These are phyloP conservation scores for Eupithecia pulchellata DNA, from an alignment of 2,888 invertebrate species.

Conservation along the genomic window DNA sequence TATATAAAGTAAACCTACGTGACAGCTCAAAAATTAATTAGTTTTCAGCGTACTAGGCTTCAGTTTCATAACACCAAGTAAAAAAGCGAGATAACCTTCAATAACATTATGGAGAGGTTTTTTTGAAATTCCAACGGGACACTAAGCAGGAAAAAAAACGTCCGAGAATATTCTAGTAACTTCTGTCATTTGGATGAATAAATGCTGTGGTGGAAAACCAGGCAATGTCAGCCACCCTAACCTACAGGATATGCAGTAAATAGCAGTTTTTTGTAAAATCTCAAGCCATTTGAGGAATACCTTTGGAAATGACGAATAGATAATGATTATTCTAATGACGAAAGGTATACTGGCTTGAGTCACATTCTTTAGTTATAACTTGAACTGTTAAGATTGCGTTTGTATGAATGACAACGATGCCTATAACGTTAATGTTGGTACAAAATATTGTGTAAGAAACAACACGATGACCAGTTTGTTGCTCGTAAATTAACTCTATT, in stretches of 20 bases:
- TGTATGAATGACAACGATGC: background rate
- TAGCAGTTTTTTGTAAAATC: background rate
- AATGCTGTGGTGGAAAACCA: background rate
- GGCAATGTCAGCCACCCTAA: background rate
- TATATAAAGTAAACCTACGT: no score
- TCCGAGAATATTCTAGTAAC: background rate
- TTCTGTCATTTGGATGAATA: background rate
- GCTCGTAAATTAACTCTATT: background rate
- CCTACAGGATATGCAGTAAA: background rate
- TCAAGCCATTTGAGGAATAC: background rate
- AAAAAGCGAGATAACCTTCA: no score
- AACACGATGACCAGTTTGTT: background rate
- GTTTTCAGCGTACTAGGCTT: no score
- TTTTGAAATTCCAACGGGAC: no score
- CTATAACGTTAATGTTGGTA: background rate
- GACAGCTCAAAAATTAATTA: no score
- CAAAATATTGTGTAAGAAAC: constrained; percentile 2
- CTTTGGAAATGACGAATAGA: background rate
- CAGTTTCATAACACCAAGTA: no score
- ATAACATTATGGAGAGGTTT: no score
- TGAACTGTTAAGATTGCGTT: background rate
- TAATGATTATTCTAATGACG: background rate
- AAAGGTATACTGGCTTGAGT: background rate
- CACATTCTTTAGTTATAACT: background rate
- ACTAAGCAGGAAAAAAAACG: no score